These are phyloP conservation scores for Dendroctonus ponderosae DNA, from an alignment of 1,140 invertebrate genomes.

Conservation along the genomic window DNA sequence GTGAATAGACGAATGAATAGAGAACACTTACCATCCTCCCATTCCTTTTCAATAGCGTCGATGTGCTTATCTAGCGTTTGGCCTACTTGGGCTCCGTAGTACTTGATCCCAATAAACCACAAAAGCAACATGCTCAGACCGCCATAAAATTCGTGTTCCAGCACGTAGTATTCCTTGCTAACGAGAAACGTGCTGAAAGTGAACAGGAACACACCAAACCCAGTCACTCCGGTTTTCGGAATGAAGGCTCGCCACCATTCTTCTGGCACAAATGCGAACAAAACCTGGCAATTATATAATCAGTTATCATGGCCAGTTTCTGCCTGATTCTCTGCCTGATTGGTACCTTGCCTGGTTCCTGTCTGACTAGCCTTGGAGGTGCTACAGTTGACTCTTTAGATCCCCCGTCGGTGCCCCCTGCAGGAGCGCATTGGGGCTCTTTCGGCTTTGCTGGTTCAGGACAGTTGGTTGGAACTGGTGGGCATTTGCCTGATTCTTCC, in stretches of 20 bases:
- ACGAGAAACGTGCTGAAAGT: conserved; percentile 75
- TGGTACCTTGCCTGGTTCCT: conserved; percentile 36
- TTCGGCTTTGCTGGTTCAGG: not conserved
- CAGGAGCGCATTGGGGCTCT: not conserved
- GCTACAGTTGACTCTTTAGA: not conserved
- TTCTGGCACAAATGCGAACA: conserved; percentile 85
- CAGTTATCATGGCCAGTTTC: not conserved
- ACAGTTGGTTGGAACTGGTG: not conserved
- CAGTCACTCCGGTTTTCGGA: conserved; percentile 87
- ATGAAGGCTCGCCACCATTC: conserved; percentile 93
- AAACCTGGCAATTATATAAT: conserved; percentile 55
- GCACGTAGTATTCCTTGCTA: conserved; percentile 88
- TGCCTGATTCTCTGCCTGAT: no score
- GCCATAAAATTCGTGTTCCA: conserved; percentile 87
- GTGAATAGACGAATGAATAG: no score
- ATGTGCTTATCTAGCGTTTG: conserved; percentile 67
- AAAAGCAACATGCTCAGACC: conserved; percentile 68
- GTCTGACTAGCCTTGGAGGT: conserved; percentile 21
- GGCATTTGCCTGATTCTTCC: not conserved
- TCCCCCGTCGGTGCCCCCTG: not conserved
- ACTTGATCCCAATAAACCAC: conserved; percentile 60
- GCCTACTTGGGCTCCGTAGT: conserved; percentile 66
- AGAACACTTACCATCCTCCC: conserved; percentile 44
- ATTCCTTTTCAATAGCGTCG: conserved; percentile 56
- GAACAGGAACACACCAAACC: conserved; percentile 82